Percentiles rank a stretch among this genome's conserved stretches.
Evolutionary conservation across 2,113 vertebrate genomes (phyloP).

Genomic region (Monopterus albus): DNA sequence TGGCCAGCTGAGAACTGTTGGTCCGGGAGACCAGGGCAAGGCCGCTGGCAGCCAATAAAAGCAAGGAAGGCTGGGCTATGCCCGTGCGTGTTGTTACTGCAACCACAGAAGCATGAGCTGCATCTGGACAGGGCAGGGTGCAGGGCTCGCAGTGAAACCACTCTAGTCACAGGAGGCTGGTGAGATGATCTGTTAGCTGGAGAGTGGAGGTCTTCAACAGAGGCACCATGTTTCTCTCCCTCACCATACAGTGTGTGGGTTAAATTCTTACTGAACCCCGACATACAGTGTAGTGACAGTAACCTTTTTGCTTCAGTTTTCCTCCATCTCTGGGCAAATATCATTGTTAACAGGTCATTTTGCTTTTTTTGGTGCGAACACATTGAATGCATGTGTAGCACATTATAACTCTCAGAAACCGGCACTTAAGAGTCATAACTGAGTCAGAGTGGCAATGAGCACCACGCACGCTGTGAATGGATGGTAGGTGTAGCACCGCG

Average conservation of each 20-base stretch:
- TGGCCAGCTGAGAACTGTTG: constrained; percentile 78
- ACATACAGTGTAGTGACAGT: neutral
- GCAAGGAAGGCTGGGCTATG: constrained; percentile 47
- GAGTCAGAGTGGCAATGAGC: constrained; percentile 9
- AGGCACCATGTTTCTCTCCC: neutral
- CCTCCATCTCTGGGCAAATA: too few relatives aligned
- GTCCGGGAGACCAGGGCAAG: constrained; percentile 72
- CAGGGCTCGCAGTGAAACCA: constrained; percentile 3
- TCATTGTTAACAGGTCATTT: too few relatives aligned
- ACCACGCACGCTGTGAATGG: neutral
- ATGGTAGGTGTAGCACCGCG: constrained; percentile 39
- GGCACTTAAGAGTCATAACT: constrained; percentile 6
- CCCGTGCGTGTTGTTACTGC: constrained; percentile 69
- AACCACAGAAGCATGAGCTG: constrained; percentile 59
- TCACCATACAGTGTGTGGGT: constrained; percentile 2
- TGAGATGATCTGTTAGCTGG: constrained; percentile 11
- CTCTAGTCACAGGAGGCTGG: constrained; percentile 21
- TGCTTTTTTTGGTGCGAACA: neutral
- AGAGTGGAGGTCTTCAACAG: constrained; percentile 18
- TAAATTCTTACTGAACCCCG: neutral
- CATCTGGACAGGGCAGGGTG: constrained; percentile 26
- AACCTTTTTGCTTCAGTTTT: neutral
- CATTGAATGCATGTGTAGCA: neutral
- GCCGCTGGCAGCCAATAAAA: constrained; percentile 75
- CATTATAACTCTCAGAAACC: neutral